A percentile compares a stretch with the other conserved stretches of the same genome.
phyloP scores from a whole-genome alignment of 1,140 invertebrate species.

The Antheraea mylitta region DNA sequence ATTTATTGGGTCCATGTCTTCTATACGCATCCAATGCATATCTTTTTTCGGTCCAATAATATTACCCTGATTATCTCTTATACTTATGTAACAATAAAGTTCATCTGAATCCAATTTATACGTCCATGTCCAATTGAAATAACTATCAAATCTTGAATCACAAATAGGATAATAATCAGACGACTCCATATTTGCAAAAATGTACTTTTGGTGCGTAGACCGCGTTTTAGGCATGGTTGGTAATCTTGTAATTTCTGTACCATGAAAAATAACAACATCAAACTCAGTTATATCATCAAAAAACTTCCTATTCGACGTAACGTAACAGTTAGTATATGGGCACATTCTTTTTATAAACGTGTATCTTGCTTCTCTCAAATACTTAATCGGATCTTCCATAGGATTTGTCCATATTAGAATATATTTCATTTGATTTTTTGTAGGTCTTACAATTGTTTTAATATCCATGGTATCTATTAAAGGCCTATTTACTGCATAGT shows the following conservation, averaged over 20 bases:
- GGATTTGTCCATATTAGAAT: conserved; percentile 33
- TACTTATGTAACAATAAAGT: conserved; percentile 46
- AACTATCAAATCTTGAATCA: conserved; percentile 32
- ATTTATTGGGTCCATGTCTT: conserved; percentile 49
- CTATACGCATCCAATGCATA: conserved; percentile 49
- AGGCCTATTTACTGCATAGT: background rate
- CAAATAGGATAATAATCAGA: conserved; percentile 46
- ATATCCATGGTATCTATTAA: background rate
- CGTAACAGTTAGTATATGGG: conserved; percentile 28
- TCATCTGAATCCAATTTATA: conserved; percentile 82
- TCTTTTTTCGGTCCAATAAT: conserved; percentile 50
- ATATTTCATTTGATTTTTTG: conserved; percentile 10
- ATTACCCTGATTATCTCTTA: conserved; percentile 42
- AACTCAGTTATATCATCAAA: conserved; percentile 31
- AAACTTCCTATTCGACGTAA: conserved; percentile 24
- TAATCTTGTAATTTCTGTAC: conserved; percentile 25
- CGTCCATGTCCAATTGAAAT: conserved; percentile 83
- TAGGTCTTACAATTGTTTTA: background rate
- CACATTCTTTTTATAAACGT: conserved; percentile 30
- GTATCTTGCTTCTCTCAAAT: conserved; percentile 23
- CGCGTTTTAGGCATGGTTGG: conserved; percentile 39
- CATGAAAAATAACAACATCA: conserved; percentile 36
- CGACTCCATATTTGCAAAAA: conserved; percentile 67
- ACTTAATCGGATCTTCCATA: conserved; percentile 20
- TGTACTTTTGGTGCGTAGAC: conserved; percentile 55